These are phyloP conservation scores for Xestia ashworthii DNA, from an alignment of 2,888 invertebrate genomes.

Conservation along the genomic window DNA sequence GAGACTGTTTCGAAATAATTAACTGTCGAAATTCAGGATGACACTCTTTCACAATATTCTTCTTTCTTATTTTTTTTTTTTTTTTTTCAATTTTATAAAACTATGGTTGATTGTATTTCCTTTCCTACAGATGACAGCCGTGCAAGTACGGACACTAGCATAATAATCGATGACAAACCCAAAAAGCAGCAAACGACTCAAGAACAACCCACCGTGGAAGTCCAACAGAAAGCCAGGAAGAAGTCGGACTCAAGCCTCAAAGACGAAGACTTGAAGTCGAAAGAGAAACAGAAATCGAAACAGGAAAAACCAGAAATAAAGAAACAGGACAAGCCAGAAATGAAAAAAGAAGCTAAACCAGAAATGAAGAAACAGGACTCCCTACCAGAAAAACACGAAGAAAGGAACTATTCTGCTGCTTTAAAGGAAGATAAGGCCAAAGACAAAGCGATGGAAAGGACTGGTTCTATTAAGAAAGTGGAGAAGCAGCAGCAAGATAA, in stretches of 20 bases:
- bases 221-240: constrained; percentile 80
- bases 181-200: constrained; percentile 71
- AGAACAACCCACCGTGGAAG: constrained; percentile 71
- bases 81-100: no score
- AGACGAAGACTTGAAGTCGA: constrained; percentile 82
- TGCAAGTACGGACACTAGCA: constrained; percentile 80
- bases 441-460: constrained; percentile 77
- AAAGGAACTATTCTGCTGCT: constrained; percentile 56
- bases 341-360: constrained; percentile 75
- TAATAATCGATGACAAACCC: constrained; percentile 76
- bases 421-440: constrained; percentile 67
- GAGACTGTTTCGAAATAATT: no score
- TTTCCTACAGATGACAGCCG: constrained; percentile 79
- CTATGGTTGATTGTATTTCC: no score
- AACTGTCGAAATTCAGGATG: no score
- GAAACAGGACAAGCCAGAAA: constrained; percentile 79
- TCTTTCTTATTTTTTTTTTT: no score
- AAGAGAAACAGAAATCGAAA: constrained; percentile 77
- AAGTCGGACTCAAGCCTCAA: constrained; percentile 86
- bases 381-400: constrained; percentile 66
- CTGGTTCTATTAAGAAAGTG: constrained; percentile 80
- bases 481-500: constrained; percentile 79
- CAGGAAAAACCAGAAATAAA: constrained; percentile 44
- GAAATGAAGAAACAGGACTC: constrained; percentile 81
- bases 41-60: no score